Conservation (phyloP, 2,113 vertebrate genomes). For the Thinocorus orbignyianus region DNA sequence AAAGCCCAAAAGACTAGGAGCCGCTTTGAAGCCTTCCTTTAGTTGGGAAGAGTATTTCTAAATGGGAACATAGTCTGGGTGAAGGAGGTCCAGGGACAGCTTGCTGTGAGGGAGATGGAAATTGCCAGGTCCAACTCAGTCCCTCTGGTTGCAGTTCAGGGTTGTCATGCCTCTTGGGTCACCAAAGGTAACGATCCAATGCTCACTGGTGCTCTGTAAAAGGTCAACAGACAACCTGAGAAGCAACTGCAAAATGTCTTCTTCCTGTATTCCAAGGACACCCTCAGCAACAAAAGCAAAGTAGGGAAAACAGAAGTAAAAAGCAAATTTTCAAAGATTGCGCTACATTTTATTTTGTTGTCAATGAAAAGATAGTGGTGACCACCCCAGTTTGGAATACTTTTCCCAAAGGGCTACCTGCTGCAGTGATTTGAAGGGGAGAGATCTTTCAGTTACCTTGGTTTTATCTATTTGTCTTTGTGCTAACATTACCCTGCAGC, state of each 20-base stretch:
- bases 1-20: neutral
- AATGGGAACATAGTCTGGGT: neutral
- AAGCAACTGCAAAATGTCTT: neutral
- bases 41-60: neutral
- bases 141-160: neutral
- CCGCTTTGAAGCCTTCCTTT: neutral
- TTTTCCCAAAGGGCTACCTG: neutral
- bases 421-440: neutral
- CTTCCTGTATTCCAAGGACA: neutral
- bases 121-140: neutral
- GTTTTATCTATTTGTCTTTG: neutral
- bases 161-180: neutral
- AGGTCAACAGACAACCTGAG: neutral
- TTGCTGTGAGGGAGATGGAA: neutral
- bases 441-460: neutral
- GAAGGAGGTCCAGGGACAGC: neutral
- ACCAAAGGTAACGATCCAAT: fast-evolving
- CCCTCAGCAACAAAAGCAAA: neutral
- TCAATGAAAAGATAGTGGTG: neutral
- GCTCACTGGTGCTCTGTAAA: neutral
- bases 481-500: neutral
- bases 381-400: neutral
- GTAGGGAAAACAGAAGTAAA: neutral
- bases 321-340: neutral
- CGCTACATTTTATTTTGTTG: fast-evolving